Evolutionary conservation across 1,140 invertebrate genomes (phyloP), one percentile per base, ranked within the genome.

Genomic region (Trichogramma pretiosum): DNA sequence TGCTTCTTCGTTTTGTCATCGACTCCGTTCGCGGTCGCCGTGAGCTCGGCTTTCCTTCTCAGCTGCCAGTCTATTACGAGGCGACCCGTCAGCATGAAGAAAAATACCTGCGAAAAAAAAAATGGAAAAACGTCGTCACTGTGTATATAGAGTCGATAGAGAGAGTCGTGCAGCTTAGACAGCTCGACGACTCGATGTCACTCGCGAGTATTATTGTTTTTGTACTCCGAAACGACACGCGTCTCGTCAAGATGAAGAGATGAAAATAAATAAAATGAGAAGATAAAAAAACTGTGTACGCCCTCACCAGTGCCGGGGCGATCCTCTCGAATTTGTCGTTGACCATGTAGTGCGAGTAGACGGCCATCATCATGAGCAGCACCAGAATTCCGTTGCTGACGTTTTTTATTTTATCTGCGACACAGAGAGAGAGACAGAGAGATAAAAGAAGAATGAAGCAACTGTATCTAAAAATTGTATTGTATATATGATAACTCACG

Each of bases 41-140:
- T 52, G 49, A 63, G 60, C 16, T 55, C 58, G 43, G 64, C 58
- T 60, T 73, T 67, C 30, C 73, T 64, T 55, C 69, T 70, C 1
- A 78, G 52, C 54, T 85, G 82, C 61, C 75, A 80, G 46, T 82
- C 80, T 38, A 88, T 83, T 13, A 97, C 87, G 33, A 98, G 72
- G 52, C 94, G 79, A 56, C 93, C 94, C 36, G 81, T 83, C n/a
- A 98, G 72, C 83, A 98, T 92, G 58, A 97, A 89, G 59, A 92
- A 87, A 69, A 98, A 97, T 13, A 97, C 78, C 76, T 79, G 57
- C 59, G 63, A 48, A 49, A 22, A 54, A 54, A 21, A 28, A 11
- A 39, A 47, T 13, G 21, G 18, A 36, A 36, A 36, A 9, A 9
- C 35, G 9, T 16, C 16, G 35, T 8, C 9, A 36, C 7, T 18